Percentiles rank a stretch among this genome's conserved stretches.
These are phyloP conservation scores for Polypedilum vanderplanki DNA, from an alignment of 1,140 invertebrate species.

Conservation along the genomic window DNA sequence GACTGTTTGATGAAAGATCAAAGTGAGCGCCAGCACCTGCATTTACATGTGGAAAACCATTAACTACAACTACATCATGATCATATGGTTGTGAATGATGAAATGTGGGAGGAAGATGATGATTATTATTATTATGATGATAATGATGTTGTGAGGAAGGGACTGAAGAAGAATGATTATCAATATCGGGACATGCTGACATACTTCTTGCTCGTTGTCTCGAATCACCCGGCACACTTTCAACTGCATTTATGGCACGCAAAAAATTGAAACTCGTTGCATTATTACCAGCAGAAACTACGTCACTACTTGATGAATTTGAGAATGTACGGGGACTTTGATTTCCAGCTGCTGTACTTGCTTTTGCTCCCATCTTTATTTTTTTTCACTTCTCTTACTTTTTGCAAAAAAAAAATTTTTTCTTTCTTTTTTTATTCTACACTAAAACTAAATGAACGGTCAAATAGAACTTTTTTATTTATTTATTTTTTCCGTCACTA, in stretches of 20 bases:
- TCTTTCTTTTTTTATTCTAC: neutral
- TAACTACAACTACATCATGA: neutral
- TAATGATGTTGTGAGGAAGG: slow-evolving; percentile 29
- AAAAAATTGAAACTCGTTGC: slow-evolving; percentile 64
- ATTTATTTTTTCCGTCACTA: neutral
- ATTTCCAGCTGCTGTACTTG: slow-evolving; percentile 62
- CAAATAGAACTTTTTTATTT: neutral
- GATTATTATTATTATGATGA: slow-evolving; percentile 31
- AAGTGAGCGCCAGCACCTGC: slow-evolving; percentile 14
- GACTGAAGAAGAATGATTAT: slow-evolving; percentile 39
- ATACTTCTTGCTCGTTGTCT: slow-evolving; percentile 72
- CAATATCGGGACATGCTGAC: slow-evolving; percentile 73
- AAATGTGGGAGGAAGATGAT: slow-evolving; percentile 26
- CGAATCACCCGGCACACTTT: slow-evolving; percentile 56
- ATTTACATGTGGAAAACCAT: slow-evolving; percentile 25
- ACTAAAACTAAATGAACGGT: neutral
- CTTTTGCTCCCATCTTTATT: slow-evolving; percentile 68
- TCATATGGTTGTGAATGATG: slow-evolving; percentile 15
- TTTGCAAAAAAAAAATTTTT: neutral
- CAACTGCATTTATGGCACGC: slow-evolving; percentile 61
- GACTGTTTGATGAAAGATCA: slow-evolving; percentile 1
- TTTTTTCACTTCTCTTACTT: neutral
- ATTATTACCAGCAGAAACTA: slow-evolving; percentile 46
- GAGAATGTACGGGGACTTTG: slow-evolving; percentile 70
- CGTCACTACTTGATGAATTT: slow-evolving; percentile 62